Conservation (phyloP, 2,888 invertebrate species). For the Phorcus lineatus region DNA sequence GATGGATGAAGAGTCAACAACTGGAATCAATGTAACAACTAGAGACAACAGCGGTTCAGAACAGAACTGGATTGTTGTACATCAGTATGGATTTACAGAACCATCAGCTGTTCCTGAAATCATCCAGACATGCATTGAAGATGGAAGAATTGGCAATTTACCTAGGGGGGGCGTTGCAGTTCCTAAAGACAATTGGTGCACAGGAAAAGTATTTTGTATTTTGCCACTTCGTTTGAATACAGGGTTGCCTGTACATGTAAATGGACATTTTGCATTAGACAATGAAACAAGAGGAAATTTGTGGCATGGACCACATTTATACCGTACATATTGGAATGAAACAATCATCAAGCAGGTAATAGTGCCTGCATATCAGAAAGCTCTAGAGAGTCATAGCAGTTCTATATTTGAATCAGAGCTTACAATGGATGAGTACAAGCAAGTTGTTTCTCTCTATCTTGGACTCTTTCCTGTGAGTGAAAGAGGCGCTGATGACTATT, state of each 20-base stretch:
- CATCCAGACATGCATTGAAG: constrained; percentile 42
- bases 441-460: background rate
- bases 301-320: background rate
- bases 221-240: constrained; percentile 59
- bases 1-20: background rate
- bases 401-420: background rate
- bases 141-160: constrained; percentile 47
- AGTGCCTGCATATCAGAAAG: background rate
- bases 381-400: background rate
- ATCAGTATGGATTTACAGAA: constrained; percentile 52
- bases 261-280: constrained; percentile 55
- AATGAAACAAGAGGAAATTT: constrained; percentile 10
- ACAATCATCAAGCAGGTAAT: background rate
- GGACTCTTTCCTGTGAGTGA: background rate
- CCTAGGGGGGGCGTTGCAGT: constrained; percentile 60
- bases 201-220: constrained; percentile 50
- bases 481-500: background rate
- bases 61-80: constrained; percentile 55
- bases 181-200: background rate
- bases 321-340: background rate
- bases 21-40: constrained; percentile 27
- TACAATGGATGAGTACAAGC: background rate
- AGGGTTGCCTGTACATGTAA: constrained; percentile 60
- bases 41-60: constrained; percentile 12
- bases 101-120: constrained; percentile 29